Evolutionary conservation across 2,888 invertebrate species (phyloP), one percentile per base, ranked within the genome.

Genomic region (Nymphalis urticae): DNA sequence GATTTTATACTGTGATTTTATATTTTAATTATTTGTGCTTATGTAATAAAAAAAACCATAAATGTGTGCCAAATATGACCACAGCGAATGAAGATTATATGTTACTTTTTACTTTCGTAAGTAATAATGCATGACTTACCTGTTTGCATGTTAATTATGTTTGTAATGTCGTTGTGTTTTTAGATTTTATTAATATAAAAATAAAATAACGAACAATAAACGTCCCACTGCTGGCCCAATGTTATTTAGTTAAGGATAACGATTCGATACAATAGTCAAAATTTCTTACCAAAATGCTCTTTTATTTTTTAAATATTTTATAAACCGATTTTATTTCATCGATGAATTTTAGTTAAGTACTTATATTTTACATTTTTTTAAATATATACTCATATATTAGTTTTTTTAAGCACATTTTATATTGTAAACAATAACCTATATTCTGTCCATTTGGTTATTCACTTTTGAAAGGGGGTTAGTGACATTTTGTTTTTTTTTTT

Each of bases 1-100:
- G 59, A 64, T 60, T 56, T 74, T 76, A 79, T 75, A 73, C 79
- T 82, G 80, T 83, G 80, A 81, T 83, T 76, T 81, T 76, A 71
- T 36, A 72, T 73, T 74, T 79, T 75, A 74, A 69, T 62, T 47
- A 17, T 62, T 62, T n/a, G 47, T 56, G 50, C 56, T 63, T 64
- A 58, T 64, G 27, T 54, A 19, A 54, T 27, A 24, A 62, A 66
- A 66, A 51, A 24, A 50, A 9, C 48, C 21, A 6, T 24, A 54
- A 48, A 61, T 21, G 63, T 66, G 71, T 71, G 66, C 66, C 68
- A 71, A 71, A 67, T 56, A 58, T 36, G n/a, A 66, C 56, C 56
- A 48, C 53, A 56, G 48, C 32, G 8, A 54, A 47, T 21, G 10
- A 51, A 68, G 47, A 53, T 17, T 56, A 27, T 27, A 54, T 27